These are phyloP conservation scores for Anas acuta DNA, from an alignment of 2,797 vertebrate species.

Conservation along the genomic window DNA sequence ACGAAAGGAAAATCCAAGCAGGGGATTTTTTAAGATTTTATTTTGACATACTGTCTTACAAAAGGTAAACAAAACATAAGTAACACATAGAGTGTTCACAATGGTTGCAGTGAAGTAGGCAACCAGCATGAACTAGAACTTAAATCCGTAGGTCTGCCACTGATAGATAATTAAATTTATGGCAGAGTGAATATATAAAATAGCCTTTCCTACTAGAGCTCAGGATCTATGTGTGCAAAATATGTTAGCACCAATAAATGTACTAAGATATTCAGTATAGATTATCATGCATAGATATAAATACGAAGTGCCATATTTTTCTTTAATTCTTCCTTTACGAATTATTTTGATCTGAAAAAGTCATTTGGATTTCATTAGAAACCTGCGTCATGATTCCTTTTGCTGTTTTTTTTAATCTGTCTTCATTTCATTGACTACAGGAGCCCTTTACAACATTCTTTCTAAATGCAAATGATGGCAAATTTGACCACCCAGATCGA, in stretches of 20 bases:
- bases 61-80: neutral
- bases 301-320: neutral
- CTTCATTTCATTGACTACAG: constrained; percentile 74
- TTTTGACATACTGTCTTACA: neutral
- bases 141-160: neutral
- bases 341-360: neutral
- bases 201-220: neutral
- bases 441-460: constrained; percentile 98
- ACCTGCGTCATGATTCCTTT: neutral
- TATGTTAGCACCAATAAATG: neutral
- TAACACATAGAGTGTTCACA: neutral
- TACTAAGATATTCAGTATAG: neutral
- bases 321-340: neutral
- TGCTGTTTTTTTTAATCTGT: constrained; percentile 17
- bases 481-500: constrained; percentile 96
- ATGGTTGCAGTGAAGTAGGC: neutral
- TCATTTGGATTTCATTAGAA: constrained; percentile 1
- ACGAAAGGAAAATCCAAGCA: neutral
- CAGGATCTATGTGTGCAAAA: neutral
- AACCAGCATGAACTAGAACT: neutral
- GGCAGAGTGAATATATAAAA: neutral
- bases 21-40: neutral
- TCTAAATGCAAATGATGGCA: constrained; percentile 92
- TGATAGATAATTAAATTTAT: neutral
- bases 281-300: neutral